phyloP scores from a whole-genome alignment of 92 coral and sea anemone species.

The Phenganax subtilis region DNA sequence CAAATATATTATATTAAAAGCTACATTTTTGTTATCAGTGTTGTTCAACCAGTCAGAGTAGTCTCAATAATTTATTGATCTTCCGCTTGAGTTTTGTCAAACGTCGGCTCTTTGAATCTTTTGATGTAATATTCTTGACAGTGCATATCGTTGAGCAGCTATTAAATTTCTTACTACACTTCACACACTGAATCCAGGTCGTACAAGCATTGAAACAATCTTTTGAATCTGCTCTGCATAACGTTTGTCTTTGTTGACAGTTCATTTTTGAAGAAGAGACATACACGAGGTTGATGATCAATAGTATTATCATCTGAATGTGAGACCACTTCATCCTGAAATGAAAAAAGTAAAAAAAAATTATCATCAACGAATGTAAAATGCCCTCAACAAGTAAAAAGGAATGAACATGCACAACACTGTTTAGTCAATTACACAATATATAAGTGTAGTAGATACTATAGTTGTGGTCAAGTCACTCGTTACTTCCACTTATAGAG shows the following conservation, averaged over 20 bases:
- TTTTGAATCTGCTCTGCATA: background rate
- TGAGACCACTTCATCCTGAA: conserved; percentile 4
- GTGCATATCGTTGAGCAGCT: background rate
- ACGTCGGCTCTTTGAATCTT: background rate
- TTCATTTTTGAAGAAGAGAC: background rate
- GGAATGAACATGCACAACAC: no score
- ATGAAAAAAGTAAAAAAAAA: background rate
- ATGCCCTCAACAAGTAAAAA: no score
- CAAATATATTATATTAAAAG: conserved; percentile 13
- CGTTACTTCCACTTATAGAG: no score
- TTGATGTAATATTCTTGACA: background rate
- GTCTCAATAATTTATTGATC: conserved; percentile 4
- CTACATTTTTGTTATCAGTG: background rate
- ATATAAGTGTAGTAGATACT: no score
- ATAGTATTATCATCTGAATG: background rate
- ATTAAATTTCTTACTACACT: background rate
- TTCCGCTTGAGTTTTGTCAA: conserved; percentile 12
- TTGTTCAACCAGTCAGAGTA: background rate
- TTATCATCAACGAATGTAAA: background rate
- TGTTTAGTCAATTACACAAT: no score
- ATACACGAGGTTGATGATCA: background rate
- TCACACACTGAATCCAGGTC: background rate
- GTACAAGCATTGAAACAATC: background rate
- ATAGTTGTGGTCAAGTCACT: no score
- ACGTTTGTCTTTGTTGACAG: background rate